phyloP scores from a whole-genome alignment of 2,797 vertebrate species.

The Rhincodon typus region DNA sequence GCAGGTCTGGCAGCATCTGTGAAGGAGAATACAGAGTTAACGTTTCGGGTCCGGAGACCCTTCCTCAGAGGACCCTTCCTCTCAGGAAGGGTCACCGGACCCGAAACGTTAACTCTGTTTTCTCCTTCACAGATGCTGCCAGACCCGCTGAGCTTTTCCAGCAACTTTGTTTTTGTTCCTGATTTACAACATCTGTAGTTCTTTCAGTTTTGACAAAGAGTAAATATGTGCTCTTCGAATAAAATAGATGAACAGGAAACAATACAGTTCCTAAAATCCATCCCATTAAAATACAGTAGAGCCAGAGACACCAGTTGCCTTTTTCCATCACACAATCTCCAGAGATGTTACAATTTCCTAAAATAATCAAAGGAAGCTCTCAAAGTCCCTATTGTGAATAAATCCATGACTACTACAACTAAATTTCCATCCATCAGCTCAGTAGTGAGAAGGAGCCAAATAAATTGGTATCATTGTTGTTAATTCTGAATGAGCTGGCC shows the following conservation, averaged over 20 bases:
- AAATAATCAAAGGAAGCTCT: background rate
- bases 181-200: too few species aligned
- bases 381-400: too few species aligned
- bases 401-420: background rate
- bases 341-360: background rate
- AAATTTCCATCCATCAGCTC: background rate
- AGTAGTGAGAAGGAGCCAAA: background rate
- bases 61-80: too few species aligned
- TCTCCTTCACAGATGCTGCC: too few species aligned
- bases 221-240: background rate
- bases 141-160: too few species aligned
- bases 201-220: too few species aligned
- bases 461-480: background rate
- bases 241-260: background rate
- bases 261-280: background rate
- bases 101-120: too few species aligned
- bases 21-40: too few species aligned
- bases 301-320: background rate
- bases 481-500: background rate
- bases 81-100: too few species aligned
- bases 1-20: too few species aligned
- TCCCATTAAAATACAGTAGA: background rate
- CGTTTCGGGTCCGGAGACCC: too few species aligned
- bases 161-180: too few species aligned
- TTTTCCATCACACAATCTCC: background rate